Evolutionary conservation across 30 jellyfish, hydroid and myxozoan genomes (phyloP).

Genomic region (Hydractinia symbiolongicarpus): DNA sequence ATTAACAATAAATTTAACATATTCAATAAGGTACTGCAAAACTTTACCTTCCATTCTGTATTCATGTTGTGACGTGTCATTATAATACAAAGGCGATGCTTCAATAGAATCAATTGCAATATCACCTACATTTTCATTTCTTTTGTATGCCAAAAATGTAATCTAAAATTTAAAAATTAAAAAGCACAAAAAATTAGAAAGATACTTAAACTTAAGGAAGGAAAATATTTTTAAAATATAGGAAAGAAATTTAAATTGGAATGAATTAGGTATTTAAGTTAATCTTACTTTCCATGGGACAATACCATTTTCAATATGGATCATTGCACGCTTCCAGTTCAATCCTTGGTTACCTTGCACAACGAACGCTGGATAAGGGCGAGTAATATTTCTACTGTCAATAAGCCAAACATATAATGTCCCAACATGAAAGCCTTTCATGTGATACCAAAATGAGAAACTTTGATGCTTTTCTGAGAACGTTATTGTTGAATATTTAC

Average conservation of each 20-base stretch:
- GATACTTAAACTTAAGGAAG: neutral
- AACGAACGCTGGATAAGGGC: conserved; percentile 3
- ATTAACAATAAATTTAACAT: neutral
- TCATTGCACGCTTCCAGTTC: conserved; percentile 2
- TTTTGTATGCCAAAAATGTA: neutral
- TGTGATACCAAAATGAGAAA: neutral
- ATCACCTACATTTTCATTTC: conserved; percentile 1
- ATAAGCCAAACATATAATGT: conserved; percentile 9
- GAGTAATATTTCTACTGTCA: neutral
- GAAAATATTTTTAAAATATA: no score
- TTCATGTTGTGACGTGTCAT: neutral
- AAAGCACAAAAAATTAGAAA: neutral
- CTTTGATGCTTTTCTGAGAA: neutral
- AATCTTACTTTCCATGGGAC: neutral
- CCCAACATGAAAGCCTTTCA: conserved; percentile 4
- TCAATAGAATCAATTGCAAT: neutral
- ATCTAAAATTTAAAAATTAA: neutral
- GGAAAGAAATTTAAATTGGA: neutral
- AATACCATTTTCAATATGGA: neutral
- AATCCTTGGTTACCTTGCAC: conserved; percentile 14
- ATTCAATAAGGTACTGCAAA: neutral
- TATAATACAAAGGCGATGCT: neutral
- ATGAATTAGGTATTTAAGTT: neutral
- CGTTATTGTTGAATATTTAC: conserved; percentile 3
- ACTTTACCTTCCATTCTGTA: neutral